A percentile compares a stretch with the other conserved stretches of the same genome.
phyloP scores from a whole-genome alignment of 2,113 vertebrate genomes.

The Elachura formosa region DNA sequence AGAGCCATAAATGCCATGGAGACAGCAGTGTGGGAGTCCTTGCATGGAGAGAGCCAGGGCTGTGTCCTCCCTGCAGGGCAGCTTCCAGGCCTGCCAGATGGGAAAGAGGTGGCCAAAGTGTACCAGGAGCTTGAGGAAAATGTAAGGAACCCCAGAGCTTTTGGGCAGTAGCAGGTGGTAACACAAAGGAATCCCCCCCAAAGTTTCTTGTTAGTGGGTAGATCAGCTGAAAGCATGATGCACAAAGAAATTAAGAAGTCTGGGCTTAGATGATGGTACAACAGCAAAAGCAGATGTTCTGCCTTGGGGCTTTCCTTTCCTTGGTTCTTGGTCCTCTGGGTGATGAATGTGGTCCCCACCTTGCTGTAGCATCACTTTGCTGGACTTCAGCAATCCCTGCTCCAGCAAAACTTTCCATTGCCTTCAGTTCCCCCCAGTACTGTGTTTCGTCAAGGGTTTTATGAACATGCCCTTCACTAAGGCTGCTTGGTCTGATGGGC shows the following conservation, averaged over 20 bases:
- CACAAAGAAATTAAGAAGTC: not conserved
- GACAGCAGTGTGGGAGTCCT: conserved; percentile 72
- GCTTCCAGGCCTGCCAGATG: not conserved
- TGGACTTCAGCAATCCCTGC: not conserved
- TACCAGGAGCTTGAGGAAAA: conserved; percentile 81
- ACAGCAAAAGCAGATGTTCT: not conserved
- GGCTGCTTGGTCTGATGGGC: not conserved
- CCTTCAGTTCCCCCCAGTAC: not conserved
- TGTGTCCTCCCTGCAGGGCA: not conserved
- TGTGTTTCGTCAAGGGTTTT: not conserved
- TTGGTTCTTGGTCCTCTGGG: not conserved
- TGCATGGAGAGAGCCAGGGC: not conserved
- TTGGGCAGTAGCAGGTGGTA: not conserved
- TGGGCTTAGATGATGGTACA: fast-evolving
- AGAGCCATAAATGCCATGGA: conserved; percentile 84
- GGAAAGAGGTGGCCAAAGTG: conserved; percentile 46
- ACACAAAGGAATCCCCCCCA: fast-evolving
- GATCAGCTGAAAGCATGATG: not conserved
- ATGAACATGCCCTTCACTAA: not conserved
- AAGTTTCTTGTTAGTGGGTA: not conserved
- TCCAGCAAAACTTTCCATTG: not conserved
- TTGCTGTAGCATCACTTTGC: not conserved
- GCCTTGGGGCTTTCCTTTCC: not conserved
- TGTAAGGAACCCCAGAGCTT: conserved; percentile 64
- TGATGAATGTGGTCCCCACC: fast-evolving